Evolutionary conservation across 2,797 vertebrate species (phyloP), one percentile per base, ranked within the genome.

Genomic region (Chloroceryle inda): DNA sequence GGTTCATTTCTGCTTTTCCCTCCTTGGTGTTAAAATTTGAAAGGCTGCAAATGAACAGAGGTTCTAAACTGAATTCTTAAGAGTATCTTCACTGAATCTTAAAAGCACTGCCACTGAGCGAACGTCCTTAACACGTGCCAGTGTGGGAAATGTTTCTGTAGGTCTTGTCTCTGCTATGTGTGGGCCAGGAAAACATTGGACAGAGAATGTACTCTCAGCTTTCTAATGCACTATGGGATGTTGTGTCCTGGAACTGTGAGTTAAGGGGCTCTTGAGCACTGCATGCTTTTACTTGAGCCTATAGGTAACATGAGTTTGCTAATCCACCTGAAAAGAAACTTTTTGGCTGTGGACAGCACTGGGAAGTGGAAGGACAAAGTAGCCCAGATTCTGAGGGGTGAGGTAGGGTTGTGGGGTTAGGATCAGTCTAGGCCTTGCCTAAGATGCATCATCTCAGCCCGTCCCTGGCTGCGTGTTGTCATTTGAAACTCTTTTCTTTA

Each of bases 171-270:
- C 13, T 29, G 85, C 79, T 72, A 4, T 19, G 9, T 13, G 67
- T 42, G 88, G 49, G 73, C 75, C 76, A 81, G 89, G 94, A 84
- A 94, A 94, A 94, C 74, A 44, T 5, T 62, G 78, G 71, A 45
- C 4, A 2, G 20, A n/a, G 76, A 44, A 68, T 27, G 27, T 44
- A 29, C 80, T 66, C 67, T 35, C 27, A 53, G 53, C 73, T 86
- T 76, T 76, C 31, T 61, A 24, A 7, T 1, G 19, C 50, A 4
- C 26, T 15, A 8, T 27, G 71, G 75, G 42, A 29, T 35, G 49
- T 63, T 59, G 64, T 47, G 27, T 40, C 68, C 55, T 76, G 78
- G 73, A 69, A 73, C 63, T 62, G 63, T 0, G 3, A 87, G 16
- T 38, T 40, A 23, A 53, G 26, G 72, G 33, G 15, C 71, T 79